Evolutionary conservation across 2,113 vertebrate species (phyloP).

Genomic region (Sebastes schlegelii): DNA sequence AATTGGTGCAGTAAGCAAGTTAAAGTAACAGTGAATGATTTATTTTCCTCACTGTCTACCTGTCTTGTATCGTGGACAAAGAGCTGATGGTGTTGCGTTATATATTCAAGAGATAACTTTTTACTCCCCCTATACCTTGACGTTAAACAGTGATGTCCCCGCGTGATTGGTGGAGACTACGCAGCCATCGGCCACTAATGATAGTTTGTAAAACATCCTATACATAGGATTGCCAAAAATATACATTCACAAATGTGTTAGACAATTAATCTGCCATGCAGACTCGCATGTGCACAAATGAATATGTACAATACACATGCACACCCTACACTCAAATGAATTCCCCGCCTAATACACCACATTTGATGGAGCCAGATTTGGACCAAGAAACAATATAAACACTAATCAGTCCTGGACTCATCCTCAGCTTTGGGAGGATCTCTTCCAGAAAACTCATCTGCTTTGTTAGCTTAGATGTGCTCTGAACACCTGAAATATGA

Average conservation of each 20-base stretch:
- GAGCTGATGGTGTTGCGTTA: too few species aligned
- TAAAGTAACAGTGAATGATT: too few species aligned
- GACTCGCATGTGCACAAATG: background rate
- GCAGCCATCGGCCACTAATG: too few species aligned
- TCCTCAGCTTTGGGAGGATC: constrained; percentile 7
- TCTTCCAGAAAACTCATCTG: constrained; percentile 37
- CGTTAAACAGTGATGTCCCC: too few species aligned
- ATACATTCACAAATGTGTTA: background rate
- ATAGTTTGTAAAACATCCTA: too few species aligned
- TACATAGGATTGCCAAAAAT: background rate
- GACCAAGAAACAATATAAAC: constrained; percentile 5
- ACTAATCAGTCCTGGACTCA: constrained; percentile 19
- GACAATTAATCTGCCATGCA: background rate
- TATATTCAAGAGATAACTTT: too few species aligned
- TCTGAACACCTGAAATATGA: constrained; percentile 38
- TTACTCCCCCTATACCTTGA: too few species aligned
- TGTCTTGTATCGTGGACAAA: too few species aligned
- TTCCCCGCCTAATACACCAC: background rate
- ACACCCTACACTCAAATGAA: background rate
- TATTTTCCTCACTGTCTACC: too few species aligned
- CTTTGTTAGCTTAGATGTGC: constrained; percentile 51
- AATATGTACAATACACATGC: background rate
- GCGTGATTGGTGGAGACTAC: too few species aligned
- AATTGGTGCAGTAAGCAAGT: too few species aligned
- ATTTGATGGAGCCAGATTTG: background rate